Conservation (phyloP, 2,888 invertebrate species). For the Idaea biselata region DNA sequence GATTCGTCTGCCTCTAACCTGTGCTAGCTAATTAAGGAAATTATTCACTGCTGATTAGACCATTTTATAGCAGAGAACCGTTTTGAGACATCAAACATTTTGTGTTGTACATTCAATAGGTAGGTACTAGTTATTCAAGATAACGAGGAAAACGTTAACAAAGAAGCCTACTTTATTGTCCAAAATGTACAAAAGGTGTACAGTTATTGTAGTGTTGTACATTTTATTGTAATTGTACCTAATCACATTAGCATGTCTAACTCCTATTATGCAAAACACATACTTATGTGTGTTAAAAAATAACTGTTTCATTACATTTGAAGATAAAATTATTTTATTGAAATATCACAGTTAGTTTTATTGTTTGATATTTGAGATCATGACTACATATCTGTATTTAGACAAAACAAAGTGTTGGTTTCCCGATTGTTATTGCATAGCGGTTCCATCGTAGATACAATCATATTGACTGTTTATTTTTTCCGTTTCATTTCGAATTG, state of each 20-base stretch:
- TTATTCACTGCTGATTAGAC: neutral
- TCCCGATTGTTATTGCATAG: neutral
- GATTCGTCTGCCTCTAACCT: neutral
- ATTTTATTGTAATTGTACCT: conserved; percentile 3
- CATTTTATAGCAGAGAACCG: neutral
- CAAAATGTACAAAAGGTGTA: neutral
- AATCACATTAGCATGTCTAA: conserved; percentile 10
- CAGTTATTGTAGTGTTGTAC: neutral
- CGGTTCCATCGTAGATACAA: neutral
- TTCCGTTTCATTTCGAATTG: neutral
- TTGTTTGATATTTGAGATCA: conserved; percentile 23
- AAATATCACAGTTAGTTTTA: conserved; percentile 26
- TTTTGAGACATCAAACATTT: neutral
- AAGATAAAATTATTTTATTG: conserved; percentile 13
- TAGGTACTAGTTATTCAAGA: neutral
- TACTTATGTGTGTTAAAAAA: conserved; percentile 18
- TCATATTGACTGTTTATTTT: neutral
- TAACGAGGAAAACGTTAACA: neutral
- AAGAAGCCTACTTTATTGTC: neutral
- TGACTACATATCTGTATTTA: conserved; percentile 12
- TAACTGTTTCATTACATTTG: conserved; percentile 23
- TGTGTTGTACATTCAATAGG: neutral
- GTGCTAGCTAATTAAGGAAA: neutral
- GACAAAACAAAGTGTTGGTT: neutral
- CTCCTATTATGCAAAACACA: conserved; percentile 19